A percentile compares a stretch with the other conserved stretches of the same genome.
phyloP scores from a whole-genome alignment of 2,888 invertebrate genomes.

The Macroteleia sp. region DNA sequence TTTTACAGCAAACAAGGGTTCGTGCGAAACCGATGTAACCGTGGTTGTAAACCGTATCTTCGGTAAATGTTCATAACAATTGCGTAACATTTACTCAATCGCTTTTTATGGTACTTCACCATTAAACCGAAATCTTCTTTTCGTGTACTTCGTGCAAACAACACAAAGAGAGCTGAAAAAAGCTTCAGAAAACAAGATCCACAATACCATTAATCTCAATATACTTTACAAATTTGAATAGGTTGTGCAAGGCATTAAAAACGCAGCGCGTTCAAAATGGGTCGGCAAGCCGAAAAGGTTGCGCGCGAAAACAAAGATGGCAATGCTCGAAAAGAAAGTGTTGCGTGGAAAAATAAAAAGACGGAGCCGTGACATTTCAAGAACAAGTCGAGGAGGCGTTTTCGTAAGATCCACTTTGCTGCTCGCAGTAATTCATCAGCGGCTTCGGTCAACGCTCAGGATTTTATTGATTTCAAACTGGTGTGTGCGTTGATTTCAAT shows the following conservation, averaged over 20 bases:
- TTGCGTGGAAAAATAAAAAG: constrained; percentile 23
- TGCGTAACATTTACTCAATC: constrained; percentile 15
- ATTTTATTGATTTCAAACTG: constrained; percentile 12
- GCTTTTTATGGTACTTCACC: not conserved
- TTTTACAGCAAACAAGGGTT: too few species aligned
- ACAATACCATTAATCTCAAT: constrained; percentile 30
- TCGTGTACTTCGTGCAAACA: constrained; percentile 11
- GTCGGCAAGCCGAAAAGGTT: constrained; percentile 1
- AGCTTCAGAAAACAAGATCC: not conserved
- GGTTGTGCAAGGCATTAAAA: constrained; percentile 33
- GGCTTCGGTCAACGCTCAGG: not conserved
- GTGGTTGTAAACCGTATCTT: too few species aligned
- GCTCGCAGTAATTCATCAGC: constrained; percentile 11
- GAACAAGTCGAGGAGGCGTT: constrained; percentile 5
- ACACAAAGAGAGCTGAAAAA: constrained; percentile 24
- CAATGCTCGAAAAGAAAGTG: constrained; percentile 17
- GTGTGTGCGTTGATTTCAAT: constrained; percentile 16
- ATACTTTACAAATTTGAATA: constrained; percentile 35
- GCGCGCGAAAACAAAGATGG: constrained; percentile 37
- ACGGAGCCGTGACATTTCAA: constrained; percentile 23
- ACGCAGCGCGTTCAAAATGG: constrained; percentile 27
- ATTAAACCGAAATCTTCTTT: constrained; percentile 9
- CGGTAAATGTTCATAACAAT: constrained; percentile 8
- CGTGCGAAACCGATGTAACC: too few species aligned
- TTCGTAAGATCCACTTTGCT: constrained; percentile 11